phyloP scores from a whole-genome alignment of 1,140 invertebrate genomes.

The Holotrichia oblita region DNA sequence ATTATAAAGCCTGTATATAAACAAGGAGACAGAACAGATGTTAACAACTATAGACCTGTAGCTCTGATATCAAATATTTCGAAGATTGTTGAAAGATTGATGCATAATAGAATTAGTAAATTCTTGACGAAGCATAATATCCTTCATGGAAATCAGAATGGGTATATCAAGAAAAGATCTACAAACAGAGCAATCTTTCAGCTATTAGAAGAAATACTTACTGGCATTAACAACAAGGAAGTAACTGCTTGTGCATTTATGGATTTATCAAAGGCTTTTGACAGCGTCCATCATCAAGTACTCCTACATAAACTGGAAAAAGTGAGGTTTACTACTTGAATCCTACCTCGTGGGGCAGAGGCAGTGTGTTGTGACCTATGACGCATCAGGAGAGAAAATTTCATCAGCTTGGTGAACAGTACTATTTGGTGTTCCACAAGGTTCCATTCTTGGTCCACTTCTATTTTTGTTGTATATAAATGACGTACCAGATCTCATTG shows the following conservation, averaged over 20 bases:
- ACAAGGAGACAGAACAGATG: background rate
- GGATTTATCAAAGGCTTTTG: background rate
- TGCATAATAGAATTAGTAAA: background rate
- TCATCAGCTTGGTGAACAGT: too few species aligned
- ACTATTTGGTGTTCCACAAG: too few species aligned
- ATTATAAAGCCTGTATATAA: too few species aligned
- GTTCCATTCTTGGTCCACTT: background rate
- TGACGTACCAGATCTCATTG: background rate
- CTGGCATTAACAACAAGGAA: background rate
- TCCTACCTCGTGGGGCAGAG: too few species aligned
- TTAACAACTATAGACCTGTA: background rate
- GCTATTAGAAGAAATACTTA: background rate
- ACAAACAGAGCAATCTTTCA: background rate
- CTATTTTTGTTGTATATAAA: background rate
- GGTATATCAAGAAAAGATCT: conserved; percentile 1
- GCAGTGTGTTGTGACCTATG: too few species aligned
- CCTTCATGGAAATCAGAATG: background rate
- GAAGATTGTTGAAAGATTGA: background rate
- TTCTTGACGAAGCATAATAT: conserved; percentile 6
- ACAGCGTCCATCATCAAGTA: background rate
- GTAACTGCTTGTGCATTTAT: background rate
- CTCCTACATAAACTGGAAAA: background rate
- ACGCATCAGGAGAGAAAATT: too few species aligned
- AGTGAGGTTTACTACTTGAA: background rate
- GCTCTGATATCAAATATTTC: background rate